Percentiles rank a stretch among this genome's conserved stretches.
Evolutionary conservation across 2,113 vertebrate species (phyloP).

Genomic region (Ciconia stormi): DNA sequence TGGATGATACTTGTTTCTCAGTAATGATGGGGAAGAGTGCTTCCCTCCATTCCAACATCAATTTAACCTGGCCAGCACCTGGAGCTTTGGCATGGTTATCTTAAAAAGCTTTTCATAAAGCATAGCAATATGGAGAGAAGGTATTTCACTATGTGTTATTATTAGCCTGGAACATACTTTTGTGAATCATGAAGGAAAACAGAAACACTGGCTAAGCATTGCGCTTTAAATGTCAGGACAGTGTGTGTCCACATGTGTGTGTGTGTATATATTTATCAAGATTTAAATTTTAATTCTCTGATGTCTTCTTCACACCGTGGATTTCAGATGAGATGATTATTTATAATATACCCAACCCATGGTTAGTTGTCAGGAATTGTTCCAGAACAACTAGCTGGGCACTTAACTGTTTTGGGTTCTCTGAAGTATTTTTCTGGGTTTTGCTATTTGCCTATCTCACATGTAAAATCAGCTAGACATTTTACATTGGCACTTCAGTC

Average conservation of each 20-base stretch:
- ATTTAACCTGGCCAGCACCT: not conserved
- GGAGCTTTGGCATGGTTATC: not conserved
- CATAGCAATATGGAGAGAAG: not conserved
- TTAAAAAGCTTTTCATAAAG: not conserved
- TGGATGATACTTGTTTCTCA: not conserved
- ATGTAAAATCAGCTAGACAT: not conserved
- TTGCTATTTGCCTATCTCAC: not conserved
- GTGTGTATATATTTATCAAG: not conserved
- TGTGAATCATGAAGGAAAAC: not conserved
- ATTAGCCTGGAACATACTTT: not conserved
- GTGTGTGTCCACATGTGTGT: not conserved
- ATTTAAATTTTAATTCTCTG: constrained; percentile 21
- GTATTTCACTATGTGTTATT: not conserved
- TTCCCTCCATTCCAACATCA: not conserved
- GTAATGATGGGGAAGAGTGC: not conserved
- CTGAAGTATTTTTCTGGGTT: not conserved
- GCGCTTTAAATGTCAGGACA: constrained; percentile 44
- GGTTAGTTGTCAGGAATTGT: not conserved
- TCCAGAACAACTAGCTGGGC: not conserved
- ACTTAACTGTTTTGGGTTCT: not conserved
- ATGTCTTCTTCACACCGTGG: not conserved
- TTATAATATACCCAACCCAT: not conserved
- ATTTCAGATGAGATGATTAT: not conserved
- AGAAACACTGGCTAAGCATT: constrained; percentile 35
- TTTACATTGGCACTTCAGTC: not conserved